phyloP scores from a whole-genome alignment of 1,140 invertebrate species.

The Zeugodacus cucurbitae region DNA sequence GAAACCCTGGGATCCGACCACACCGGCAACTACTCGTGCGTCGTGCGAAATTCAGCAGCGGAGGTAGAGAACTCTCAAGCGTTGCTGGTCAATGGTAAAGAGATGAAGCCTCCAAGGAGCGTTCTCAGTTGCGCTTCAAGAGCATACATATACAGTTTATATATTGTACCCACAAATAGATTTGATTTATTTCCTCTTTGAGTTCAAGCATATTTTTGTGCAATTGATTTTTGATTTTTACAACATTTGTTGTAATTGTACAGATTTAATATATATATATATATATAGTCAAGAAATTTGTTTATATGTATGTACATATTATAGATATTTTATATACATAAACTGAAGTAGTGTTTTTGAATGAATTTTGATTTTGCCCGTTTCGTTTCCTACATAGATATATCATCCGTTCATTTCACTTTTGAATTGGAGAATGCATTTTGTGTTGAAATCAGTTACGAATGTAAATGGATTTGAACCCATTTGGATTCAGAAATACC shows the following conservation, averaged over 20 bases:
- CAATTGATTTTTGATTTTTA: constrained; percentile 21
- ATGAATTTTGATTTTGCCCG: constrained; percentile 19
- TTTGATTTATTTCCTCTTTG: neutral
- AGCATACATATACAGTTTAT: too few relatives aligned
- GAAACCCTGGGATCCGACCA: constrained; percentile 80
- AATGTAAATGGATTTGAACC: too few relatives aligned
- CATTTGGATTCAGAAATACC: too few relatives aligned
- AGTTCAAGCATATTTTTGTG: neutral
- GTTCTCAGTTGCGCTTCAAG: neutral
- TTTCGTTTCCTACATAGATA: neutral
- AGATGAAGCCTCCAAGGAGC: constrained; percentile 18
- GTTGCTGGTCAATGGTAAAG: constrained; percentile 84
- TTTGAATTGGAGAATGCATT: constrained; percentile 9
- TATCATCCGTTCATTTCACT: too few relatives aligned
- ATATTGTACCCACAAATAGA: too few relatives aligned
- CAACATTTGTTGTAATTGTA: constrained; percentile 22
- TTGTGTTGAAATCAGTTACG: neutral
- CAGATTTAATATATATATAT: neutral
- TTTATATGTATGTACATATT: neutral
- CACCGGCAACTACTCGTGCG: constrained; percentile 82
- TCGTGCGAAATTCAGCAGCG: constrained; percentile 78
- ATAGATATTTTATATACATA: neutral
- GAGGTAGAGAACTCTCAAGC: constrained; percentile 79
- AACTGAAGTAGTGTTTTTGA: neutral
- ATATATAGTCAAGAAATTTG: neutral